These are phyloP conservation scores for Acanthoscelides obtectus DNA, from an alignment of 2,888 invertebrate genomes.

Conservation along the genomic window DNA sequence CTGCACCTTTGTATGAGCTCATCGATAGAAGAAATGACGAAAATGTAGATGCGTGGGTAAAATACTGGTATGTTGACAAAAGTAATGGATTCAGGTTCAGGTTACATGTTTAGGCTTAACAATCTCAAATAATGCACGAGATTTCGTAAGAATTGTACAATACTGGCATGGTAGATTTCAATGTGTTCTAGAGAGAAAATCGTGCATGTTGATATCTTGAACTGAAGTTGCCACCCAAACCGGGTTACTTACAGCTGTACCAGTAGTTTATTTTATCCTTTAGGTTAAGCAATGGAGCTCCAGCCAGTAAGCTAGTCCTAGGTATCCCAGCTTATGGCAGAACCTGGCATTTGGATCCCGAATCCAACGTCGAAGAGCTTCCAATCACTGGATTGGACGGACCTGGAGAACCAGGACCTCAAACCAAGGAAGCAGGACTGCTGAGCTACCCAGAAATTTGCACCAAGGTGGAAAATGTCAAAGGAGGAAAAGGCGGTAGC, in stretches of 20 bases:
- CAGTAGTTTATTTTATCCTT: too few relatives aligned
- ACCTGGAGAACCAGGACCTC: slow-evolving; percentile 65
- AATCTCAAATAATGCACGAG: too few relatives aligned
- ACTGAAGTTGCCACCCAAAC: too few relatives aligned
- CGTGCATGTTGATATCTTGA: too few relatives aligned
- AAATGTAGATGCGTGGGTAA: slow-evolving; percentile 61
- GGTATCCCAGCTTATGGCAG: slow-evolving; percentile 67
- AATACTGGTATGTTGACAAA: slow-evolving; percentile 51
- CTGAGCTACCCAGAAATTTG: slow-evolving; percentile 76
- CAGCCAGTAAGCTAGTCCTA: slow-evolving; percentile 62
- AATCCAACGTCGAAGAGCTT: slow-evolving; percentile 68
- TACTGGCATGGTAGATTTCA: not conserved
- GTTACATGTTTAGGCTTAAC: too few relatives aligned
- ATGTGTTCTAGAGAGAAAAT: not conserved
- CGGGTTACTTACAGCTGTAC: too few relatives aligned
- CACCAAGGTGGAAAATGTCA: slow-evolving; percentile 55
- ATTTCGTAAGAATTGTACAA: too few relatives aligned
- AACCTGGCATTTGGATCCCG: slow-evolving; percentile 69
- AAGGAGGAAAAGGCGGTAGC: slow-evolving; percentile 43
- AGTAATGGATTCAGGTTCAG: too few relatives aligned
- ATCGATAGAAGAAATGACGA: slow-evolving; percentile 63
- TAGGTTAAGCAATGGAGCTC: slow-evolving; percentile 58
- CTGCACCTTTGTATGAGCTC: slow-evolving; percentile 65
- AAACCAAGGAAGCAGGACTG: slow-evolving; percentile 63
- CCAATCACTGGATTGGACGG: slow-evolving; percentile 66